Evolutionary conservation across 2,888 invertebrate genomes (phyloP).

Genomic region (Stenchaetothrips biformis): DNA sequence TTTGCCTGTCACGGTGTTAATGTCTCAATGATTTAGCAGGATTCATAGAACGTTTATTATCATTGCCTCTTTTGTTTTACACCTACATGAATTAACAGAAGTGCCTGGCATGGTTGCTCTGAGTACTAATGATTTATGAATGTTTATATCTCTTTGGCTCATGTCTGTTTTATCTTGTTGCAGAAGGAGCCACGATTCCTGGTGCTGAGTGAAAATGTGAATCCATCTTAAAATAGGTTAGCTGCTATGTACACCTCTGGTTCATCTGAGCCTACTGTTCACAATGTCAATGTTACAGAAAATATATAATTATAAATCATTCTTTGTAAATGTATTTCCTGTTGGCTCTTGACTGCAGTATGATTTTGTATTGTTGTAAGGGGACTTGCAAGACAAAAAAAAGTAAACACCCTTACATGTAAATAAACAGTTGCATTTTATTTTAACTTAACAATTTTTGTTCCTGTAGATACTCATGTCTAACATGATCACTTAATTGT

Average conservation of each 20-base stretch:
- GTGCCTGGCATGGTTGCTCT: no score
- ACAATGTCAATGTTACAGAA: neutral
- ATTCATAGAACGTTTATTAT: no score
- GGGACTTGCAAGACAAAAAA: no score
- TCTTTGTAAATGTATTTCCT: neutral
- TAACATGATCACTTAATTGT: no score
- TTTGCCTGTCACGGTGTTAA: no score
- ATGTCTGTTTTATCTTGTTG: neutral
- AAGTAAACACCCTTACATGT: neutral
- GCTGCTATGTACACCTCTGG: neutral
- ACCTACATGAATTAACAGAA: neutral
- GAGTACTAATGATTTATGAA: no score
- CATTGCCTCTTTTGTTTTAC: neutral
- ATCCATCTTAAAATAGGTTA: neutral
- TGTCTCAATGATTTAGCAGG: no score
- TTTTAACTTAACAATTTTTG: no score
- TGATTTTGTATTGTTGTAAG: no score
- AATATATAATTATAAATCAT: neutral
- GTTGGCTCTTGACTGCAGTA: neutral
- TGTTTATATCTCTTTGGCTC: neutral
- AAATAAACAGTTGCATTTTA: neutral
- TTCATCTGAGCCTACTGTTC: neutral
- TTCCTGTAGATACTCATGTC: no score
- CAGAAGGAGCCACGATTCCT: neutral
- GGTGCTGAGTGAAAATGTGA: neutral